Percentiles rank a stretch among this genome's conserved stretches.
These are phyloP conservation scores for Phortica okadai DNA, from an alignment of 2,888 invertebrate genomes.

Conservation along the genomic window DNA sequence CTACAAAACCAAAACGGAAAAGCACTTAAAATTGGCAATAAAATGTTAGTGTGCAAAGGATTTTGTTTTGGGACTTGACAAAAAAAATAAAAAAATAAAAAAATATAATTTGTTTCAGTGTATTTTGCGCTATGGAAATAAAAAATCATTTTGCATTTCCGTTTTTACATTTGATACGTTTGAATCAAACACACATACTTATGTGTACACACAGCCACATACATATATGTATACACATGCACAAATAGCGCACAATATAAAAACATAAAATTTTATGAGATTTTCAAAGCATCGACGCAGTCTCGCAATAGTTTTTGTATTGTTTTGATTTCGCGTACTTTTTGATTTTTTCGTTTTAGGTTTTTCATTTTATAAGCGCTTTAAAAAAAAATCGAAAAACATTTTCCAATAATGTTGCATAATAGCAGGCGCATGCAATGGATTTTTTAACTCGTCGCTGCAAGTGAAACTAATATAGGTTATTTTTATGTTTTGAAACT, in stretches of 20 bases:
- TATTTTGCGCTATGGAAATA: slow-evolving; percentile 22
- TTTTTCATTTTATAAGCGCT: too few species aligned
- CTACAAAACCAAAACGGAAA: not conserved
- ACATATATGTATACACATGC: not conserved
- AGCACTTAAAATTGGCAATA: slow-evolving; percentile 16
- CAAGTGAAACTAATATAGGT: too few species aligned
- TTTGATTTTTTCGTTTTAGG: not conserved
- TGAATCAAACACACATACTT: not conserved
- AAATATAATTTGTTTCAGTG: slow-evolving; percentile 21
- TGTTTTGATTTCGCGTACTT: too few species aligned
- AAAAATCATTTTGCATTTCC: slow-evolving; percentile 36
- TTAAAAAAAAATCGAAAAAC: too few species aligned
- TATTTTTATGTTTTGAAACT: too few species aligned
- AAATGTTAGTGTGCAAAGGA: not conserved
- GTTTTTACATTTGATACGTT: slow-evolving; percentile 2
- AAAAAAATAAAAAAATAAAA: not conserved
- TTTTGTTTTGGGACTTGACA: not conserved
- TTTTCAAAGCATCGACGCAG: not conserved
- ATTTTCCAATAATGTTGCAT: too few species aligned
- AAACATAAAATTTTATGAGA: slow-evolving; percentile 19
- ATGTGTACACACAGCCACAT: not conserved
- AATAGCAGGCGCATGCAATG: too few species aligned
- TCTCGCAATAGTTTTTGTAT: not conserved
- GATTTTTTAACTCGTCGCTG: too few species aligned
- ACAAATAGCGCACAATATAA: slow-evolving; percentile 6